Base-by-base conservation (phyloP, 2,888 invertebrate genomes). In the Petrolisthes cinctipes region DNA sequence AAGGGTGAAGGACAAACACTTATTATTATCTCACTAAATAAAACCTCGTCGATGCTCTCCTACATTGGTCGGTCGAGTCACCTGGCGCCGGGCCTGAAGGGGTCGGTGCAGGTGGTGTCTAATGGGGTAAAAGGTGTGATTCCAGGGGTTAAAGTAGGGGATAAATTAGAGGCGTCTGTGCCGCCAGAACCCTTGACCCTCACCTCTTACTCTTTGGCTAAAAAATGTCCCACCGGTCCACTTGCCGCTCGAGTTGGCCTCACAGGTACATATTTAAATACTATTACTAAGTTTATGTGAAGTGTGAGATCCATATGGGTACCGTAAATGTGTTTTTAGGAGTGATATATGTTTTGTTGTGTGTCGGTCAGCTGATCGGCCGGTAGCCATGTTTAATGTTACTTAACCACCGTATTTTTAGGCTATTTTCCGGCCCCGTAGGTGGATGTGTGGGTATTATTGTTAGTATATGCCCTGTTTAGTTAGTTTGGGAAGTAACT, bases 41-140 rank as follows among this genome's bases (percentile, higher is more conserved):
- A 37, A 17, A 53, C 11, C 20, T 7, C 61, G 4, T 37, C 23
- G 23, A 88, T 88, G 88, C 71, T 88, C 56, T 88, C 88, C 54
- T 88, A 88, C 23, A 82, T 88, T 17, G 82, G 88, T 66, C 75
- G 85, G n/a, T 85, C 85, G 0, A 37, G 85, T 78, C 85, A 88
- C 51, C 78, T 88, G 53, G 76, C 88, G 51, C 85, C 88, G 37
- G 71, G 85, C 51, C 85, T 88, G 9, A 88, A 88, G 57, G 85
- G 85, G n/a, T 71, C 85, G 20, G 56, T 53, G 37, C 88, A 88
- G 79, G 82, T 82, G 6, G 88, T 88, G 76, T 82, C 88, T 17
- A 82, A 75, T 76, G 88, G 88, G 4, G 11, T 85, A 68, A 88
- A 80, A 61, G 82, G 68, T 54, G 57, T 78, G n/a, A 53, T 78